Percentiles rank a stretch among this genome's conserved stretches.
Conservation (phyloP, 2,113 vertebrate species). For the Thamnophis sirtalis region DNA sequence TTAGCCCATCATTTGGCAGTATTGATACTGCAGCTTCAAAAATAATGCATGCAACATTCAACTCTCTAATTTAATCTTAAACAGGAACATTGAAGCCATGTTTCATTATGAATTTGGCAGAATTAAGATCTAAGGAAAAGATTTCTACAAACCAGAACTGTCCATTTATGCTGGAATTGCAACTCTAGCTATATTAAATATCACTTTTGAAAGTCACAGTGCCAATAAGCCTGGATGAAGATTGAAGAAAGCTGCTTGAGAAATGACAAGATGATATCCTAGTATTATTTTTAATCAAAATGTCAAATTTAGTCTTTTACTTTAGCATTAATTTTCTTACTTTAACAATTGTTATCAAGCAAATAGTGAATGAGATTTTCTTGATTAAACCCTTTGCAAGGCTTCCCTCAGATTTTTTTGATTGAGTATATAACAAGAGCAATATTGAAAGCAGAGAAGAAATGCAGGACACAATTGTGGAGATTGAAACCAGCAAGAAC, state of each 20-base stretch:
- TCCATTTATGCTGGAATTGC: background rate
- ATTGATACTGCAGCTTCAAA: background rate
- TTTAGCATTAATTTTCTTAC: background rate
- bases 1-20: background rate
- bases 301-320: background rate
- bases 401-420: rapidly evolving
- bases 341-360: background rate
- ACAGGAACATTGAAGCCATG: background rate
- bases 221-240: background rate
- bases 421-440: background rate
- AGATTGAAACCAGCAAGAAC: background rate
- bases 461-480: background rate
- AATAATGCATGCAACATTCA: background rate
- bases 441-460: background rate
- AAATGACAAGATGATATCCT: background rate
- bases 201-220: background rate
- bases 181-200: background rate
- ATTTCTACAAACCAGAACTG: background rate
- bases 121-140: background rate
- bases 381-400: background rate
- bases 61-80: background rate
- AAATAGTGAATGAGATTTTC: background rate
- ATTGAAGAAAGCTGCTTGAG: background rate
- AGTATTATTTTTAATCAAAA: background rate
- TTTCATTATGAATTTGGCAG: background rate